These are phyloP conservation scores for Rotaria sp. DNA, from an alignment of 2,888 invertebrate species.

Conservation along the genomic window DNA sequence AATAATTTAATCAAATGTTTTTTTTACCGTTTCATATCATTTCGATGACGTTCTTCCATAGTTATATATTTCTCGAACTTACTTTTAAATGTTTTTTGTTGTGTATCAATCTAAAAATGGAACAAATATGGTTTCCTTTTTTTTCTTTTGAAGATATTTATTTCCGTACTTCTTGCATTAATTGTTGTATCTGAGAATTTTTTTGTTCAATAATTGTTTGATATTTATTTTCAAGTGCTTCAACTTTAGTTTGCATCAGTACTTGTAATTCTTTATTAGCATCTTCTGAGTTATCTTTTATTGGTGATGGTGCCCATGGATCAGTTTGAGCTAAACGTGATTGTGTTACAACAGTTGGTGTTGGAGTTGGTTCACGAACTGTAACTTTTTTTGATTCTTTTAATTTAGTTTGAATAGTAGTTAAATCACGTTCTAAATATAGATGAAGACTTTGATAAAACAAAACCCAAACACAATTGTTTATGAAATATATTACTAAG, in stretches of 20 bases:
- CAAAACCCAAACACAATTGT: background rate
- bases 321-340: background rate
- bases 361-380: background rate
- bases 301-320: background rate
- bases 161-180: background rate
- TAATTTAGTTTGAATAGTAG: background rate
- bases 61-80: background rate
- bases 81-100: background rate
- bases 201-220: background rate
- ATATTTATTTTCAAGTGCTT: background rate
- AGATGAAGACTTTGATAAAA: background rate
- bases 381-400: conserved; percentile 6
- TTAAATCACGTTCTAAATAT: background rate
- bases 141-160: background rate
- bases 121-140: no score
- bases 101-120: background rate
- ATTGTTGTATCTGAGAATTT: background rate
- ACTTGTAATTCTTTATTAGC: background rate
- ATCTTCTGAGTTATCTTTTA: background rate
- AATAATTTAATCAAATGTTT: no score
- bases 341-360: background rate
- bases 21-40: background rate
- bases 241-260: background rate
- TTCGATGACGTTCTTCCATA: background rate
- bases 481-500: background rate